Base-by-base conservation (phyloP, 2,113 vertebrate genomes). In the Rousettus leschenaultii region DNA sequence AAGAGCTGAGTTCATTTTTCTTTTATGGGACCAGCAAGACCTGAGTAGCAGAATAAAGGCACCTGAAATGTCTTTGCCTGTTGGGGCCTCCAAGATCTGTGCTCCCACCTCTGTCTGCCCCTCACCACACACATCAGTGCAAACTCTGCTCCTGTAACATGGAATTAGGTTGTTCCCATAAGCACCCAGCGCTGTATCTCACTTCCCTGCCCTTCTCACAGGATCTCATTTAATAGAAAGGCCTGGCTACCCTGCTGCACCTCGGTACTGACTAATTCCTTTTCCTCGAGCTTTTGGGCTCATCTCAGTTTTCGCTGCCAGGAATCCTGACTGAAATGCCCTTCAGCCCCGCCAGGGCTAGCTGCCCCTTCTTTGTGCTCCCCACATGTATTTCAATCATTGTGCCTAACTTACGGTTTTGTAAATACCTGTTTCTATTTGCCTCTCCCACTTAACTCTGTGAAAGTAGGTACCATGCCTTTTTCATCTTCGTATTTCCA, bases 171-270 rank as follows among this genome's bases (percentile, higher is more conserved):
- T 18, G 7, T 28, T 61, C 59, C 57, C 66, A 45, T 40, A n/a
- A 26, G 33, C 57, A 59, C 22, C 0, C 0, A 1, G 2, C 1
- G 13, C 14, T 6, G 18, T 5, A n/a, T 26, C 24, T 33, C 48
- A 0, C 19, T 8, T 10, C 7, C 21, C n/a, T 45, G 14, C 4
- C 22, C 26, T 57, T 10, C 55, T 73, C n/a, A 0, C 0, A 7
- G 18, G 43, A 6, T 7, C 33, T 5, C 10, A 22, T 24, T 24
- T 53, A 16, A n/a, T 13, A 53, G 66, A 53, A 57, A 80, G 19
- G 35, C 7, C n/a, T 22, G 0, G 18, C 55, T 4, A 5, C 10
- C 7, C 38, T 11, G 38, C 24, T 15, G 7, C 28, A 35, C 26
- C 40, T 63, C 26, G 26, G 57, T 9, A 63, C 78, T 21, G 18